Evolutionary conservation across 2,113 vertebrate species (phyloP).

Genomic region (Xiphias gladius): DNA sequence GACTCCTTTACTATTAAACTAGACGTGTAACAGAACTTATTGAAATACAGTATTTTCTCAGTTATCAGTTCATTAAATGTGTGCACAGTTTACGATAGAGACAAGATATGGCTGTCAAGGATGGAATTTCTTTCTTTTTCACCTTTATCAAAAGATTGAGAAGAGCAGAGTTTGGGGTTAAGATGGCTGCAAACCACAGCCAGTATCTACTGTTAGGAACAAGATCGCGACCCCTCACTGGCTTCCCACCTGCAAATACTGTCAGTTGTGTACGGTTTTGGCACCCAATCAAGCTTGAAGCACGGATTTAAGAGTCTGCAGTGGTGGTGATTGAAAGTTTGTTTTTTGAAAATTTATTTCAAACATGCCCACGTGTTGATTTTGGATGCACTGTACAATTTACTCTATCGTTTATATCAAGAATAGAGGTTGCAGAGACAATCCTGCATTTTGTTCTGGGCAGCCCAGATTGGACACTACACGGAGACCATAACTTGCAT

Average conservation of each 20-base stretch:
- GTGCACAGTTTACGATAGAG: too few relatives aligned
- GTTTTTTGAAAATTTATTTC: not conserved
- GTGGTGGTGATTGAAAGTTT: not conserved
- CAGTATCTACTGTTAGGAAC: not conserved
- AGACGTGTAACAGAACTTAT: not conserved
- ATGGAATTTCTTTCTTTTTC: too few relatives aligned
- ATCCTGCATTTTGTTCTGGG: not conserved
- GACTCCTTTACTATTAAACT: not conserved
- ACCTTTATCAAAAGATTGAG: too few relatives aligned
- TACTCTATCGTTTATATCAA: not conserved
- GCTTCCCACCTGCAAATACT: constrained; percentile 1
- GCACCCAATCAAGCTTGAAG: not conserved
- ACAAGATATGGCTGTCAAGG: too few relatives aligned
- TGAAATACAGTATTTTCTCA: not conserved
- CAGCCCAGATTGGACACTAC: not conserved
- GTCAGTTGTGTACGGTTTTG: not conserved
- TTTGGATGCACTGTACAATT: not conserved
- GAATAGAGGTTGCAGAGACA: not conserved
- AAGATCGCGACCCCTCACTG: not conserved
- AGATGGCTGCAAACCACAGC: not conserved
- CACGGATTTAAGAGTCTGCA: too few relatives aligned
- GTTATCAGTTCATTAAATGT: not conserved
- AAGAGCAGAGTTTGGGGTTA: too few relatives aligned
- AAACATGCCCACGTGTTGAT: not conserved
- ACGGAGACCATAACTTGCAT: constrained; percentile 1